Percentiles rank a stretch among this genome's conserved stretches.
These are phyloP conservation scores for Passerina amoena DNA, from an alignment of 2,113 vertebrate genomes.

Conservation along the genomic window DNA sequence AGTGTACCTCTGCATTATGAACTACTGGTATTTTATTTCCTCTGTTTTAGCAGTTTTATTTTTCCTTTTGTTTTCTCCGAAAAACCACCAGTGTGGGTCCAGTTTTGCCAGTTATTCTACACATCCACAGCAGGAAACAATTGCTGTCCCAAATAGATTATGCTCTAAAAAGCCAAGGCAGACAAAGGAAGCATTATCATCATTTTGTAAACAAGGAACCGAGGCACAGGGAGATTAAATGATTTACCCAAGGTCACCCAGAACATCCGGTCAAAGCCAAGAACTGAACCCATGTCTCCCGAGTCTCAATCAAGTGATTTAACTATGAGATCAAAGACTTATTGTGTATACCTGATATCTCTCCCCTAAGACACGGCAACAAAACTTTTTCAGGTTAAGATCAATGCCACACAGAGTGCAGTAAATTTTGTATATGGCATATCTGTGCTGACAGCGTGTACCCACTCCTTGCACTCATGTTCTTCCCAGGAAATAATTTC, in stretches of 20 bases:
- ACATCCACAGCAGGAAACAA: constrained; percentile 13
- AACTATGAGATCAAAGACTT: constrained; percentile 40
- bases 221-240: constrained; percentile 57
- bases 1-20: not conserved
- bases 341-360: constrained; percentile 38
- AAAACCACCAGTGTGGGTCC: not conserved
- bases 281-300: constrained; percentile 22
- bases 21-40: not conserved
- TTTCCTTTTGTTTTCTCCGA: not conserved
- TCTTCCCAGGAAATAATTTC: constrained; percentile 34
- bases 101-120: not conserved
- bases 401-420: not conserved
- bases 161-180: constrained; percentile 39
- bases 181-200: constrained; percentile 57
- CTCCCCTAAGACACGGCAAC: not conserved
- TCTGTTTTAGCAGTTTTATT: not conserved
- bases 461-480: not conserved
- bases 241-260: constrained; percentile 60
- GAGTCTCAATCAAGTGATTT: constrained; percentile 52
- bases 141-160: constrained; percentile 45
- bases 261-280: constrained; percentile 57
- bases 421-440: constrained; percentile 7
- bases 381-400: constrained; percentile 45
- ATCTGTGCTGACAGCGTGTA: constrained; percentile 11
- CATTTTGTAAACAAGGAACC: constrained; percentile 63